A percentile compares a stretch with the other conserved stretches of the same genome.
These are phyloP conservation scores for Hycleus cichorii DNA, from an alignment of 1,140 invertebrate species.

Conservation along the genomic window DNA sequence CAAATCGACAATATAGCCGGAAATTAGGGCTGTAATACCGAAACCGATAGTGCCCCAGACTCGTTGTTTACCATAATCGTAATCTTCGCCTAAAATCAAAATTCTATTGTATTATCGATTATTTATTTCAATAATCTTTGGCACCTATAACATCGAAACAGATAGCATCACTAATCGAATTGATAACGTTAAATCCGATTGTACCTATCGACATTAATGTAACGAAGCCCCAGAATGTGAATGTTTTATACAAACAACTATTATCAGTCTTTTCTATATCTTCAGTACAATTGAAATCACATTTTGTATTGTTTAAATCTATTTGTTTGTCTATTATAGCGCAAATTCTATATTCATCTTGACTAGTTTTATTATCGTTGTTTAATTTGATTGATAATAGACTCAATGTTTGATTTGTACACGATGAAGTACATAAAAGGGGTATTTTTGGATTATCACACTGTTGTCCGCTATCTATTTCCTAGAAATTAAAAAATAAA, in stretches of 20 bases:
- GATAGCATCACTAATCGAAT: slow-evolving; percentile 70
- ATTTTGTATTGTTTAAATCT: no score
- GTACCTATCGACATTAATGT: slow-evolving; percentile 61
- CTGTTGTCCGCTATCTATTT: no score
- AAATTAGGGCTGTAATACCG: slow-evolving; percentile 56
- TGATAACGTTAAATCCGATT: slow-evolving; percentile 68
- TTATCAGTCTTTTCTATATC: background rate
- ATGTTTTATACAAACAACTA: slow-evolving; percentile 20
- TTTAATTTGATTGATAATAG: no score
- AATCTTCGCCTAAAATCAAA: slow-evolving; percentile 44
- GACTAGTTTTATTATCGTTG: no score
- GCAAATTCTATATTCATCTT: no score
- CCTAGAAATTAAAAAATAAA: no score
- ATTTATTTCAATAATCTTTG: slow-evolving; percentile 9
- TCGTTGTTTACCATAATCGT: slow-evolving; percentile 66
- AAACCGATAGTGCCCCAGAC: slow-evolving; percentile 75
- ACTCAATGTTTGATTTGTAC: no score
- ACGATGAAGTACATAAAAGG: no score
- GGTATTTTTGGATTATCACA: no score
- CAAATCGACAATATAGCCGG: slow-evolving; percentile 56
- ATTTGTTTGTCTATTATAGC: no score
- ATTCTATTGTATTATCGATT: background rate
- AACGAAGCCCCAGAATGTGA: slow-evolving; percentile 65
- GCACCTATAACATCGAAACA: slow-evolving; percentile 72
- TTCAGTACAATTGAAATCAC: background rate